phyloP scores from a whole-genome alignment of 2,888 invertebrate species.

The Acrocyrtus sp. region DNA sequence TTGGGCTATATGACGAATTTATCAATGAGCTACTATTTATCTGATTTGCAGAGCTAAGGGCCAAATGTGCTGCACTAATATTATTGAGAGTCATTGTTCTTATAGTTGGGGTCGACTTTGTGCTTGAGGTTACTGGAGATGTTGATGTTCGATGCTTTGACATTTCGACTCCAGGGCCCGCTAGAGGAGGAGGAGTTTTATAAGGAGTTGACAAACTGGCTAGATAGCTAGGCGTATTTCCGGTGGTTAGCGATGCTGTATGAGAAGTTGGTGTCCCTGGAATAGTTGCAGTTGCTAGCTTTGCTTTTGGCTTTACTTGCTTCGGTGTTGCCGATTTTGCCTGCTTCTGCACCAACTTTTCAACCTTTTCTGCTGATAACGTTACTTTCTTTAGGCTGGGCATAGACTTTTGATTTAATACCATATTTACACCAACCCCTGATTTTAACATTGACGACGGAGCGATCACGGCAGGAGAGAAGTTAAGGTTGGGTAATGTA shows the following conservation, averaged over 20 bases:
- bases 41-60: slow-evolving; percentile 12
- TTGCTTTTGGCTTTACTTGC: slow-evolving; percentile 28
- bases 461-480: background rate
- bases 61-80: slow-evolving; percentile 5
- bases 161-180: slow-evolving; percentile 52
- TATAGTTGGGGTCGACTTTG: background rate
- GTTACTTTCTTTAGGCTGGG: slow-evolving; percentile 40
- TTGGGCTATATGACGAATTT: slow-evolving; percentile 8
- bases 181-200: slow-evolving; percentile 35
- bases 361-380: slow-evolving; percentile 11
- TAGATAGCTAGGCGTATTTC: background rate
- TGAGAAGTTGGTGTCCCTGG: slow-evolving; percentile 4
- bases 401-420: slow-evolving; percentile 25
- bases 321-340: slow-evolving; percentile 7
- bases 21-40: too few relatives aligned
- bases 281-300: slow-evolving; percentile 6
- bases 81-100: background rate
- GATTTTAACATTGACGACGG: background rate
- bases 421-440: slow-evolving; percentile 6
- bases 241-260: background rate
- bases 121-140: background rate
- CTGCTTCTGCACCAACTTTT: slow-evolving; percentile 27
- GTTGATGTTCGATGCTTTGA: slow-evolving; percentile 51
- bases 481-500: slow-evolving; percentile 11
- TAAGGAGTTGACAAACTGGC: slow-evolving; percentile 11